phyloP scores from a whole-genome alignment of 2,888 invertebrate genomes.

The Microdon myrmicae region DNA sequence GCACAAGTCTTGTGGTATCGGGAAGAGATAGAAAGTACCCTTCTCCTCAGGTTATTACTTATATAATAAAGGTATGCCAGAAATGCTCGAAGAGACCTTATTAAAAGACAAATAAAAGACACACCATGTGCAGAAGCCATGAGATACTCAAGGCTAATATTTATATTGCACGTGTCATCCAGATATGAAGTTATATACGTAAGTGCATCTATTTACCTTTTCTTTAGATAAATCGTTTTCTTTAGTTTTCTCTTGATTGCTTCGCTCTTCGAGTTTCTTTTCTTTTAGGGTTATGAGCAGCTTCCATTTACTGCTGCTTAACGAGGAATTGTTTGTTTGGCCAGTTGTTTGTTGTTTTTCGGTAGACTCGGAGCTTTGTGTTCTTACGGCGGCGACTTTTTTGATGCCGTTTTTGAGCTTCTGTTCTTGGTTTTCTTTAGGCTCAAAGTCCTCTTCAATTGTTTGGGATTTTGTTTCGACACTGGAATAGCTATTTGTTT shows the following conservation, averaged over 20 bases:
- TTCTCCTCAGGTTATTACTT: too few species aligned
- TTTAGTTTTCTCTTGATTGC: constrained; percentile 75
- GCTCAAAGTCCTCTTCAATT: constrained; percentile 23
- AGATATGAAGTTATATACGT: too few species aligned
- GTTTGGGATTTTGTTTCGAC: constrained; percentile 18
- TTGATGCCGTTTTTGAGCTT: not conserved
- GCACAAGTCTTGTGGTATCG: too few species aligned
- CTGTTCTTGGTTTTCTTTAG: not conserved
- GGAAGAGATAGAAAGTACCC: too few species aligned
- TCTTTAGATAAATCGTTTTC: constrained; percentile 74
- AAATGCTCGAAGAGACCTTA: too few species aligned
- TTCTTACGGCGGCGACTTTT: constrained; percentile 20
- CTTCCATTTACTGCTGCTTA: constrained; percentile 92
- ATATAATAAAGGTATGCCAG: too few species aligned
- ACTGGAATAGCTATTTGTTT: constrained; percentile 8
- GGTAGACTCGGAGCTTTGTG: constrained; percentile 61
- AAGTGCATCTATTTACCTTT: constrained; percentile 77
- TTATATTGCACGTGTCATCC: too few species aligned
- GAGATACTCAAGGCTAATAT: too few species aligned
- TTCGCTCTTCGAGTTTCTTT: constrained; percentile 87
- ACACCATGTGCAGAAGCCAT: too few species aligned
- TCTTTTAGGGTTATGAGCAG: constrained; percentile 89
- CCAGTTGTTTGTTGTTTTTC: constrained; percentile 63
- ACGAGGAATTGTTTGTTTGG: constrained; percentile 63
- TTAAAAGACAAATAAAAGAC: too few species aligned